phyloP scores from a whole-genome alignment of 37 sponge, comb jelly and placozoan genomes.

The Petrosia ficiformis region DNA sequence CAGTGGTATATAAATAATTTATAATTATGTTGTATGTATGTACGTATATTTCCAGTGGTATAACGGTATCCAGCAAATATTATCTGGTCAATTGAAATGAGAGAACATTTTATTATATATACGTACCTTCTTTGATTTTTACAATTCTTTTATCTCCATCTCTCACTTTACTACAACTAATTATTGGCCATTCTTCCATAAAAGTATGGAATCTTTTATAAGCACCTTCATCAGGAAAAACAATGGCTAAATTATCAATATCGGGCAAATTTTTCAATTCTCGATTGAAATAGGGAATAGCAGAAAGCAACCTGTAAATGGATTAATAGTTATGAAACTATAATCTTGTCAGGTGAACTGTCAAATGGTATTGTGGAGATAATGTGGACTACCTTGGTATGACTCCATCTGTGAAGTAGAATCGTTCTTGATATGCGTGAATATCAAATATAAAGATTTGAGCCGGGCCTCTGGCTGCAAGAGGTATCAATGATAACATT shows the following conservation, averaged over 20 bases:
- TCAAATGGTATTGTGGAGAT: too few species aligned
- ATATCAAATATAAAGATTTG: constrained; percentile 94
- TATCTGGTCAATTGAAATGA: too few species aligned
- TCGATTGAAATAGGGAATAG: constrained; percentile 68
- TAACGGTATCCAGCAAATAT: too few species aligned
- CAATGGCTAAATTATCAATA: constrained; percentile 45
- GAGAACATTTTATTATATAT: too few species aligned
- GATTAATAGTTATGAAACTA: not conserved
- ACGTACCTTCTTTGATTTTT: constrained; percentile 77
- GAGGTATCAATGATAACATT: constrained; percentile 83
- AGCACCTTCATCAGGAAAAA: constrained; percentile 91
- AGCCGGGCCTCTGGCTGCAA: constrained; percentile 84
- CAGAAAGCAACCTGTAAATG: constrained; percentile 52
- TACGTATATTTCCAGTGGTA: too few species aligned
- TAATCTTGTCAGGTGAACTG: too few species aligned
- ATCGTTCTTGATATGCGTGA: constrained; percentile 90
- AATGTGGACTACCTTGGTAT: constrained; percentile 88
- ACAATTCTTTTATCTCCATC: constrained; percentile 76
- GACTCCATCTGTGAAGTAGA: constrained; percentile 86
- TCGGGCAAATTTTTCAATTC: constrained; percentile 41
- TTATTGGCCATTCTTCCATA: constrained; percentile 39
- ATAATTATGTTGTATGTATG: too few species aligned
- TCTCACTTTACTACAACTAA: constrained; percentile 82
- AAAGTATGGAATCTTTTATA: constrained; percentile 72
- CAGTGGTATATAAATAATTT: too few species aligned